A percentile compares a stretch with the other conserved stretches of the same genome.
Evolutionary conservation across 1,140 invertebrate genomes (phyloP).

Genomic region (Drosophila triauraria): DNA sequence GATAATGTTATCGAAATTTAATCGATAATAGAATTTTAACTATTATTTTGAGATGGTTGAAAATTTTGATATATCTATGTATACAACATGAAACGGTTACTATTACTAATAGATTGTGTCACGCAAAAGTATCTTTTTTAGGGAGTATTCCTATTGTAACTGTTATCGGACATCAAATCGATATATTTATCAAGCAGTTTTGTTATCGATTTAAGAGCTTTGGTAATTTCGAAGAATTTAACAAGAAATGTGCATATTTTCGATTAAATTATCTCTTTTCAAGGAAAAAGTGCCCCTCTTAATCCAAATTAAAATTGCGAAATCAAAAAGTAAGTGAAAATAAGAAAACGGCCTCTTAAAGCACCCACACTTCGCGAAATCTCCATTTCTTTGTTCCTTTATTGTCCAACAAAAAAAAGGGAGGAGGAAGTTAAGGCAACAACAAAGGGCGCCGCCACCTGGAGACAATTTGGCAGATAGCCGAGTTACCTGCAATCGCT

Average conservation of each 20-base stretch:
- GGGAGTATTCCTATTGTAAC: neutral
- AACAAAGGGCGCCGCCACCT: slow-evolving; percentile 31
- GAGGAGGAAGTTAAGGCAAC: neutral
- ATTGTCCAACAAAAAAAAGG: slow-evolving; percentile 5
- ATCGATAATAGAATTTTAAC: neutral
- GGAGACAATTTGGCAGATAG: slow-evolving; percentile 42
- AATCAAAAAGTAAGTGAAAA: neutral
- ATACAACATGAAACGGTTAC: too few species aligned
- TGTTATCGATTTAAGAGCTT: neutral
- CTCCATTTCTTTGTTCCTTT: slow-evolving; percentile 8
- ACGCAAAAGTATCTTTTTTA: neutral
- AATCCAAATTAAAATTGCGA: neutral
- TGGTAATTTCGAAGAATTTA: neutral
- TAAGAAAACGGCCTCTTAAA: neutral
- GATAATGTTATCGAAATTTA: neutral
- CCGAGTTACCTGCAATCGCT: slow-evolving; percentile 38
- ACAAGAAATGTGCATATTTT: too few species aligned
- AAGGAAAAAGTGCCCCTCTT: neutral
- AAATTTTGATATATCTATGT: too few species aligned
- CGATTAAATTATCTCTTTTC: neutral
- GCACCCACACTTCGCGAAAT: neutral
- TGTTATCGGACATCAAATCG: neutral
- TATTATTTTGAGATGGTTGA: neutral
- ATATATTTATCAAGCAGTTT: neutral
- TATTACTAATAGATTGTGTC: neutral